Conservation (phyloP, 1,140 invertebrate species). For the Lucilia sericata region DNA sequence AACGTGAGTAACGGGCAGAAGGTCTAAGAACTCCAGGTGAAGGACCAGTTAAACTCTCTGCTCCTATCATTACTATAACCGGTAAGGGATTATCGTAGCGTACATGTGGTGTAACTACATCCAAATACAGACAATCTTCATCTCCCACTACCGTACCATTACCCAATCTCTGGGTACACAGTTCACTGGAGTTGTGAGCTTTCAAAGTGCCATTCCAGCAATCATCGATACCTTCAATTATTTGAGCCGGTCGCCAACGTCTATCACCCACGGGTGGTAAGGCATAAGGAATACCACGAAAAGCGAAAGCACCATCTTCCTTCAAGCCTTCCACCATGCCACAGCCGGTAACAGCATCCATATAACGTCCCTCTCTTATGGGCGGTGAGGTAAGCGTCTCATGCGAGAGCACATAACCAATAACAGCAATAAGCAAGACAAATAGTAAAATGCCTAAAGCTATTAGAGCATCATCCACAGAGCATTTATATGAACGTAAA, state of each 20-base stretch:
- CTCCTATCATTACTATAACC: constrained; percentile 85
- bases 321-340: constrained; percentile 81
- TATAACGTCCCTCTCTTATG: constrained; percentile 77
- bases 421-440: constrained; percentile 74
- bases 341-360: constrained; percentile 81
- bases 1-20: constrained; percentile 76
- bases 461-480: constrained; percentile 70
- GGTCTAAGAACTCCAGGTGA: constrained; percentile 76
- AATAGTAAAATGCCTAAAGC: constrained; percentile 71
- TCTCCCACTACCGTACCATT: constrained; percentile 75
- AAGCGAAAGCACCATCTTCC: constrained; percentile 82
- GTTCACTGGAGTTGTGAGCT: constrained; percentile 75
- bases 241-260: constrained; percentile 80
- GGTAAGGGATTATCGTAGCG: constrained; percentile 80
- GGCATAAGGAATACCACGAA: constrained; percentile 88
- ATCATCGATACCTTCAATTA: constrained; percentile 75
- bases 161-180: constrained; percentile 77
- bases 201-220: constrained; percentile 85
- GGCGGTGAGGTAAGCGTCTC: constrained; percentile 69
- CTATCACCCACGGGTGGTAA: constrained; percentile 78
- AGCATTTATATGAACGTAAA: constrained; percentile 61
- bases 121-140: constrained; percentile 85
- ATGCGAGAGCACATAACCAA: constrained; percentile 74
- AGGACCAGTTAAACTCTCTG: constrained; percentile 80
- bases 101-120: constrained; percentile 81